These are phyloP conservation scores for Dicroscelio sp. DNA, from an alignment of 2,888 invertebrate species.

Conservation along the genomic window DNA sequence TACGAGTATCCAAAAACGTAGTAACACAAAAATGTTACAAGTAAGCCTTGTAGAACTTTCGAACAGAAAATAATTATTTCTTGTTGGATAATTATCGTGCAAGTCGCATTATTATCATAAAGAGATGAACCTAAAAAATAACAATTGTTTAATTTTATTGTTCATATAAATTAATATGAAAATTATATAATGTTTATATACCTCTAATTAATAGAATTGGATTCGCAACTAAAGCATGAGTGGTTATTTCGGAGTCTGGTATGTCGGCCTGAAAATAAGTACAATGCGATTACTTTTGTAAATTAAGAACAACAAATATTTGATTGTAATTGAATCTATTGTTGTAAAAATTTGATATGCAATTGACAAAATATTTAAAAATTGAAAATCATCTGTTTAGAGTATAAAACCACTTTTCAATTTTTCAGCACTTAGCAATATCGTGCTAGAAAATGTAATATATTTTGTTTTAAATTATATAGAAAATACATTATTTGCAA, in stretches of 20 bases:
- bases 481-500: too few relatives aligned
- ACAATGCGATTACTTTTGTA: too few relatives aligned
- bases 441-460: too few relatives aligned
- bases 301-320: too few relatives aligned
- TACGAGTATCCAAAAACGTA: conserved; percentile 60
- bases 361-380: too few relatives aligned
- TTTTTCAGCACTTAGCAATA: too few relatives aligned
- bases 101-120: conserved; percentile 5
- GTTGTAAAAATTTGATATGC: too few relatives aligned
- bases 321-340: too few relatives aligned
- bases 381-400: too few relatives aligned
- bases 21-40: conserved; percentile 40
- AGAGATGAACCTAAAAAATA: conserved; percentile 35
- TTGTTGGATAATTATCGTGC: conserved; percentile 11
- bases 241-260: neutral
- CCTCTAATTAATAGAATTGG: neutral
- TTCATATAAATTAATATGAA: neutral
- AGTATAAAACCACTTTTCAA: too few relatives aligned
- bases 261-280: too few relatives aligned
- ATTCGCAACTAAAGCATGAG: neutral
- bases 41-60: conserved; percentile 63
- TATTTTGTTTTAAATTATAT: too few relatives aligned
- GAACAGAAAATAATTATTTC: conserved; percentile 19
- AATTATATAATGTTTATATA: neutral
- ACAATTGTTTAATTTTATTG: neutral